Base-by-base conservation (phyloP, 2,888 invertebrate genomes). In the Toxonevra muliebris region DNA sequence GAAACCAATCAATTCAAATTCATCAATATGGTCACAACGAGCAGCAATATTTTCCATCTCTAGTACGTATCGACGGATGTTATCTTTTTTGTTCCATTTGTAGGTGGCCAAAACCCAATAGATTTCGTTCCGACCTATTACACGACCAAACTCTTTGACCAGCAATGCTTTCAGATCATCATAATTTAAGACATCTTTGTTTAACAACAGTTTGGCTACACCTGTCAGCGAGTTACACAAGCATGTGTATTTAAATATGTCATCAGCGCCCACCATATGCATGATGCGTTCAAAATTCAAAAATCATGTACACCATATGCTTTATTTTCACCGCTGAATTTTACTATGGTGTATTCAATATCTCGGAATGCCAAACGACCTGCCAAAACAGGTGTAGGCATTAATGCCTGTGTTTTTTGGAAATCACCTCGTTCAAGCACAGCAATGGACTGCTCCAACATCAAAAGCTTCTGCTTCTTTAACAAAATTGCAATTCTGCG, bases 61-160 rank as follows among this genome's bases (percentile, higher is more conserved):
- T 30, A 68, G 52, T 4, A 70, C 67, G 45, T 69, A 72, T 11
- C 68, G 72, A 9, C 72, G 61, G 1, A 71, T 64, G 61, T 61
- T 65, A 9, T 61, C 63, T 45, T 54, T 68, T 45, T 64, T 68
- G 11, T 68, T 60, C 68, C 68, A 68, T 13, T 41, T 57, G 13
- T 57, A 15, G 19, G n/a, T 57, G n/a, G 57, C 9, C 12, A 57
- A 15, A n/a, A 42, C 41, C 11, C 42, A 41, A 12, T 57, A 57
- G 15, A 57, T 19, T 15, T 57, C 57, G n/a, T 11, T 40, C 1
- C 41, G 57, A 15, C 41, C 42, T 13, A 57, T 42, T 12, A 57
- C 57, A 9, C 20, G 20, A 4, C 20, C 20, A 20, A 55, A 53
- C 11, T 53, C 53, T 53, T n/a, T 53, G 2, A 53, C 2, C 17